Evolutionary conservation across 2,797 vertebrate species (phyloP), one percentile per base, ranked within the genome.

Genomic region (Telmatherina bonti): DNA sequence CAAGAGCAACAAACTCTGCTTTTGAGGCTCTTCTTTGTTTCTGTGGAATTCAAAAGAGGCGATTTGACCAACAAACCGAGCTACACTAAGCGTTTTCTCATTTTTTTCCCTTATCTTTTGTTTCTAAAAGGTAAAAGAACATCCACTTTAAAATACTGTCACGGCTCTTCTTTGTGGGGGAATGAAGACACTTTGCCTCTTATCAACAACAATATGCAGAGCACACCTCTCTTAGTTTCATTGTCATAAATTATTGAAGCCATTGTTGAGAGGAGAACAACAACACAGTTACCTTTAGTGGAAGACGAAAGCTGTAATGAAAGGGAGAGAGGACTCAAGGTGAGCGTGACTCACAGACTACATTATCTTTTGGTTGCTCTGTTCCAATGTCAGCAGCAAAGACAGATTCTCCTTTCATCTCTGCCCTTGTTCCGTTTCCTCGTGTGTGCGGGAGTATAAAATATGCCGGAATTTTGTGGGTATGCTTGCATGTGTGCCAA

Each of bases 381-480:
- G 74, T 86, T 90, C 82, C 93, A 95, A 94, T 94, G 94, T 94
- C 93, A 94, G 87, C 20, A 56, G 84, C 93, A 94, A 94, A 94
- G 93, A 93, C 92, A 85, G 89, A 92, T 93, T 84, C 92, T 92
- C 87, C 90, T 93, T 93, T 94, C 88, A 94, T 94, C 91, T 79
- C 5, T 74, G 89, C 86, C 92, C 89, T 93, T 93, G 86, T 91
- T 92, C 84, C 83, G 78, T 87, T 87, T 87, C 62, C 54, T 68
- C 13, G 53, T 77, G 51, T 79, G 74, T 70, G 69, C 33, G 18
- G 49, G 71, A 67, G 66, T 33, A 41, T 87, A 83, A 86, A 87
- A 88, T 85, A 87, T 85, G 84, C 82, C 9, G 56, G 70, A 35
- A 79, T 88, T 79, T 79, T 86, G 83, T 83, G 79, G 73, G 70